Percentiles rank a stretch among this genome's conserved stretches.
Conservation (phyloP, 2,888 invertebrate species). For the Parnassius mnemosyne region DNA sequence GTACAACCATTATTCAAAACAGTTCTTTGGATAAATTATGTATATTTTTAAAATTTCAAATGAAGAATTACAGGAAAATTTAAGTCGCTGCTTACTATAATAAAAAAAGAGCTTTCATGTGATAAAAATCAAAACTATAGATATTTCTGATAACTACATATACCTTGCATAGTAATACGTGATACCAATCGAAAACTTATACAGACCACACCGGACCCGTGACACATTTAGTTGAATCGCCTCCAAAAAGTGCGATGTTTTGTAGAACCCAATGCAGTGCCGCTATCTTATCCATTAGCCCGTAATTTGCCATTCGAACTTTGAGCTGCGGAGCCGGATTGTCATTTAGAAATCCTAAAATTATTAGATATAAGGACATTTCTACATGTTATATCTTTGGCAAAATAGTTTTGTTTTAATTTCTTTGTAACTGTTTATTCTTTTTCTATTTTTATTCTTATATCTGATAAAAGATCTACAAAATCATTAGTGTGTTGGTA, state of each 20-base stretch:
- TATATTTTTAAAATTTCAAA: no score
- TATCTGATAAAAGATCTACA: no score
- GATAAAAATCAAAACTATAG: no score
- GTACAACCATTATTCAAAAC: no score
- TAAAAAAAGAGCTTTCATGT: no score
- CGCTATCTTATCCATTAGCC: conserved; percentile 98
- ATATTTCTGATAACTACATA: no score
- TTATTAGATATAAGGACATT: neutral
- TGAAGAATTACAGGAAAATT: no score
- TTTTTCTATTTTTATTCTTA: no score
- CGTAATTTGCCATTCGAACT: conserved; percentile 97
- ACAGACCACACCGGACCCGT: conserved; percentile 97
- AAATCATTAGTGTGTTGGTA: no score
- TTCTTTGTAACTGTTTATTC: no score
- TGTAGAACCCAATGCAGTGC: conserved; percentile 98
- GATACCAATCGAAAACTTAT: conserved; percentile 98
- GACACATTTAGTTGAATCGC: conserved; percentile 96
- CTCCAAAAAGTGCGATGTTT: conserved; percentile 96
- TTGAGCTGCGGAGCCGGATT: conserved; percentile 91
- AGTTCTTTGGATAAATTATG: no score
- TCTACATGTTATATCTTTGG: neutral
- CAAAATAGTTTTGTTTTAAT: neutral
- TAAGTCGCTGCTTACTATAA: no score
- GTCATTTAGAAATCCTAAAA: conserved; percentile 91
- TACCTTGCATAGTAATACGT: conserved; percentile 93